Conservation (phyloP, 2,113 vertebrate genomes). For the Pseudopipra pipra region DNA sequence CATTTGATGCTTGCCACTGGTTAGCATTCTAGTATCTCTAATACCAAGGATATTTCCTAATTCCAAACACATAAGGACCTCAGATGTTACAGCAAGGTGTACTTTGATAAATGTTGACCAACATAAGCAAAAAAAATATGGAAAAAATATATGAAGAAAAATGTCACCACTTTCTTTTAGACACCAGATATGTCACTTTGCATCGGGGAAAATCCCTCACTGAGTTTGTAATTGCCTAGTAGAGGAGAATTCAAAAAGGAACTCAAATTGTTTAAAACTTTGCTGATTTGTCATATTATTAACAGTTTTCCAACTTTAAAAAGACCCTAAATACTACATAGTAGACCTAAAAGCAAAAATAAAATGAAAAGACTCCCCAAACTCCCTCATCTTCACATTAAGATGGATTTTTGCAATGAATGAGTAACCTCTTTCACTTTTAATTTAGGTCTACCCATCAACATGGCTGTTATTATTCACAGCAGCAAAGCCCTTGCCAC, state of each 20-base stretch:
- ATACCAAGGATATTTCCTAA: neutral
- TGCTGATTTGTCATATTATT: neutral
- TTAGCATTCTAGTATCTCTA: neutral
- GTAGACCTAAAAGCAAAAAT: neutral
- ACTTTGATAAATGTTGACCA: neutral
- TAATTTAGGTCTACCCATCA: conserved; percentile 45
- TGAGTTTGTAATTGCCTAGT: neutral
- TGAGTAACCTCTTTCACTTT: conserved; percentile 47
- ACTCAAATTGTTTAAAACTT: neutral
- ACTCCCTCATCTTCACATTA: neutral
- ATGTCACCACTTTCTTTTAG: neutral
- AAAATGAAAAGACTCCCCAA: neutral
- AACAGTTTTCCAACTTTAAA: neutral
- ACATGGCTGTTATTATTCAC: conserved; percentile 36
- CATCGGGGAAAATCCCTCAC: neutral
- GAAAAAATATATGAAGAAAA: neutral
- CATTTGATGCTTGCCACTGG: neutral
- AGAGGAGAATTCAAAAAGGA: neutral
- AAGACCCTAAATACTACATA: neutral
- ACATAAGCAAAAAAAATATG: neutral
- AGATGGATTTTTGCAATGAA: conserved; percentile 28
- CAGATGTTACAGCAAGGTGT: neutral
- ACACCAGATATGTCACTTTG: neutral
- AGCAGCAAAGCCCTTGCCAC: conserved; percentile 3
- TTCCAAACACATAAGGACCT: neutral